Evolutionary conservation across 1,140 invertebrate genomes (phyloP).

Genomic region (Antheraea mylitta): DNA sequence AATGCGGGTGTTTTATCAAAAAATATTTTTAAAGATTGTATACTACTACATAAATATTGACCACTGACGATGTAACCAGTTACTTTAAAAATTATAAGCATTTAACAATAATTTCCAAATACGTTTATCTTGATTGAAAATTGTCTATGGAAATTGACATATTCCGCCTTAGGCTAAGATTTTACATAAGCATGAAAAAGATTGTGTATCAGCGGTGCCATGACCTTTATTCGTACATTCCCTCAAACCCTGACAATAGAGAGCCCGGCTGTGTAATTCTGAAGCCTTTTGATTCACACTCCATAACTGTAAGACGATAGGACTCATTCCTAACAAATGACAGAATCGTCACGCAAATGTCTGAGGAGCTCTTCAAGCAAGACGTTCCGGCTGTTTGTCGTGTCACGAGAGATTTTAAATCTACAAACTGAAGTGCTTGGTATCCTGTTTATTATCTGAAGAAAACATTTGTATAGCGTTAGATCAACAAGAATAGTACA

Average conservation of each 20-base stretch:
- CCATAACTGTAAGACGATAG: constrained; percentile 65
- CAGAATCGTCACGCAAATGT: constrained; percentile 52
- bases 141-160: neutral
- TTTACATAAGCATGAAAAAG: neutral
- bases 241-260: constrained; percentile 51
- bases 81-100: too few species aligned
- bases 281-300: constrained; percentile 63
- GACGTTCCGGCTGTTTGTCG: constrained; percentile 41
- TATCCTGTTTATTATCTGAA: constrained; percentile 43
- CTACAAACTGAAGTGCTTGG: constrained; percentile 41
- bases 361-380: constrained; percentile 30
- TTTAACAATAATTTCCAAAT: too few species aligned
- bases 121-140: too few species aligned
- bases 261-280: constrained; percentile 54
- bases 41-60: too few species aligned
- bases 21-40: too few species aligned
- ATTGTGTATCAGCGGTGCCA: constrained; percentile 25
- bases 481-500: neutral
- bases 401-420: constrained; percentile 46
- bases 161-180: neutral
- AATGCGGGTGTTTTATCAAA: too few species aligned
- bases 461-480: neutral
- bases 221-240: constrained; percentile 49
- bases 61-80: too few species aligned
- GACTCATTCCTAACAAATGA: constrained; percentile 61